Base-by-base conservation (phyloP, 2,888 invertebrate genomes). In the Sclerodermus sp. region DNA sequence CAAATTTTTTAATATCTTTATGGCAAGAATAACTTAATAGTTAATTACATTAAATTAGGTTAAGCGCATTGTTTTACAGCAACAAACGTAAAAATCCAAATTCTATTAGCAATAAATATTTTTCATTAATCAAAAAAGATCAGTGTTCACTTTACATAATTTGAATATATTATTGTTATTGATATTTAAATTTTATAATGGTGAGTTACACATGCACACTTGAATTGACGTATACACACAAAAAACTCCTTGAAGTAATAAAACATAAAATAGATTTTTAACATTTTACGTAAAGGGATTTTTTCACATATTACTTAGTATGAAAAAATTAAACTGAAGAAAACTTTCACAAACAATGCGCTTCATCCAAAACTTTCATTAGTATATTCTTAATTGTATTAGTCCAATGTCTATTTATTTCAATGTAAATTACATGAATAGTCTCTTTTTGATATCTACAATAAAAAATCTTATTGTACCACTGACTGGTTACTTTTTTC, bases 351-450 rank as follows among this genome's bases (percentile, higher is more conserved):
- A 52, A 55, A 51, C 53, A 57, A 45, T 42, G 38, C 39, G 51
- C 49, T 44, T 42, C 15, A 38, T 18, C 32, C 40, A 17, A 14
- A 18, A 51, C 45, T 54, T 42, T 53, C 45, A 52, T 39, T n/a
- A 34, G 46, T 50, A 49, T 45, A 57, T 42, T 51, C 39, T 40
- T 34, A 16, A 51, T 51, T 47, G 48, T 44, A 44, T 51, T 41
- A 40, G 55, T 55, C 55, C 47, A 49, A 53, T 60, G 53, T 58
- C 55, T 58, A 60, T 60, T 56, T 58, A 49, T 43, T 31, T 30
- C 14, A 49, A 40, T 53, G 45, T 52, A 51, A 53, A 56, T 32
- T 45, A 23, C 8, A 51, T 41, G 15, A 45, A 10, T 34, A 44
- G 41, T 47, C 46, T 42, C 31, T 47, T 55, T 45, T 48, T 36